Percentiles rank a stretch among this genome's conserved stretches.
Conservation (phyloP, 1,140 invertebrate species). For the Drosophila neocordata region DNA sequence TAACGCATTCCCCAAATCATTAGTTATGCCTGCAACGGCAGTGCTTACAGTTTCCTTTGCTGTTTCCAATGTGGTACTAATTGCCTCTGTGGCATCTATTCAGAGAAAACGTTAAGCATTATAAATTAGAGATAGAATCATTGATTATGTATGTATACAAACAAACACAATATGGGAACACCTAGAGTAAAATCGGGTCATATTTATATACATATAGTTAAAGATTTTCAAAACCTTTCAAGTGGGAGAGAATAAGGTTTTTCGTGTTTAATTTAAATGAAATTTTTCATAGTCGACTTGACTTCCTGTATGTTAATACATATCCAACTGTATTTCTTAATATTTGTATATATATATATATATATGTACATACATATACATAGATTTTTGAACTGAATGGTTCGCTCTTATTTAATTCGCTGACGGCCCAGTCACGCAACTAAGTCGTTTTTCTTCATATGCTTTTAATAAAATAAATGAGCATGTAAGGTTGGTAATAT, state of each 20-base stretch:
- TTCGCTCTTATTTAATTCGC: slow-evolving; percentile 60
- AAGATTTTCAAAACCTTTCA: slow-evolving; percentile 15
- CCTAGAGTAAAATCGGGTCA: too few species aligned
- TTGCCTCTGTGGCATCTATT: slow-evolving; percentile 58
- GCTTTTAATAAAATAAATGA: slow-evolving; percentile 62
- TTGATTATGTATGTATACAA: too few species aligned
- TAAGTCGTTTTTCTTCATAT: slow-evolving; percentile 74
- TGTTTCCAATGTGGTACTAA: slow-evolving; percentile 60
- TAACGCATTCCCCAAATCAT: slow-evolving; percentile 69
- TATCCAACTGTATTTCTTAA: background rate
- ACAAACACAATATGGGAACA: too few species aligned
- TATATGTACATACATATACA: background rate
- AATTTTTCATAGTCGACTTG: slow-evolving; percentile 7
- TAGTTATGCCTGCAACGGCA: slow-evolving; percentile 72
- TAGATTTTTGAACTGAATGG: slow-evolving; percentile 9
- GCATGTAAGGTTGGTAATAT: slow-evolving; percentile 23
- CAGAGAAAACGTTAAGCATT: background rate
- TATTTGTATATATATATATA: background rate
- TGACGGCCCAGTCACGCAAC: slow-evolving; percentile 63
- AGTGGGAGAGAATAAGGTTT: slow-evolving; percentile 3
- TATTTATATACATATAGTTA: too few species aligned
- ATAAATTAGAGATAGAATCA: slow-evolving; percentile 16
- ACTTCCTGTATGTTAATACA: slow-evolving; percentile 1
- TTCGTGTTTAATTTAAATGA: slow-evolving; percentile 1
- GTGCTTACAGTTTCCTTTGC: slow-evolving; percentile 73